Evolutionary conservation across 2,113 vertebrate genomes (phyloP).

Genomic region (Oophaga pumilio): DNA sequence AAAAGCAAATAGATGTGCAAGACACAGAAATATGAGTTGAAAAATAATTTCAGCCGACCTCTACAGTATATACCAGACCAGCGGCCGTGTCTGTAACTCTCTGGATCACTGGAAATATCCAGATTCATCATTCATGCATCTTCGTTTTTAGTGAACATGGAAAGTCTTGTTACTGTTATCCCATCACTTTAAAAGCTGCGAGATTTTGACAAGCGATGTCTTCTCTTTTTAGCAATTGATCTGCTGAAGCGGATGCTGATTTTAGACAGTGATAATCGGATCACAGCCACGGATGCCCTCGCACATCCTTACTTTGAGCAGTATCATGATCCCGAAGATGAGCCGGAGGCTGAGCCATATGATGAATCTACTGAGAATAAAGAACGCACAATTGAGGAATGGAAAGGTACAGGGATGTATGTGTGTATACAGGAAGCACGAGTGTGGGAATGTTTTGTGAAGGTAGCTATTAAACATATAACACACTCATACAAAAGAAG

Average conservation of each 20-base stretch:
- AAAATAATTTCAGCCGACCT: not conserved
- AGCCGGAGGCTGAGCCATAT: constrained; percentile 88
- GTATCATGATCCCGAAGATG: constrained; percentile 93
- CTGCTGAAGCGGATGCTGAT: constrained; percentile 96
- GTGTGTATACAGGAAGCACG: not conserved
- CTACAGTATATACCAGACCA: not conserved
- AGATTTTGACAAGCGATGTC: not conserved
- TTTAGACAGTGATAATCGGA: constrained; percentile 91
- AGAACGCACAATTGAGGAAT: constrained; percentile 90
- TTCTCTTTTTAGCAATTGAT: constrained; percentile 80
- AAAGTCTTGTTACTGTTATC: not conserved
- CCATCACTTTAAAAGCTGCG: not conserved
- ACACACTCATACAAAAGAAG: too few relatives aligned
- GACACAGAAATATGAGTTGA: not conserved
- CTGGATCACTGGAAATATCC: not conserved
- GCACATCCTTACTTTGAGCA: constrained; percentile 94
- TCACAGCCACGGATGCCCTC: constrained; percentile 88
- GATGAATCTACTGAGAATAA: constrained; percentile 92
- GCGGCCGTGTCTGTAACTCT: not conserved
- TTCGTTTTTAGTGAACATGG: not conserved
- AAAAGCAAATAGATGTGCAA: not conserved
- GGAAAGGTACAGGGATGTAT: constrained; percentile 82
- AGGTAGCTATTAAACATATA: too few relatives aligned
- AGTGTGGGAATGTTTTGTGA: too few relatives aligned
- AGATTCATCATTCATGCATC: not conserved